A percentile compares a stretch with the other conserved stretches of the same genome.
phyloP scores from a whole-genome alignment of 1,140 invertebrate genomes.

The Rhopalosiphum maidis region DNA sequence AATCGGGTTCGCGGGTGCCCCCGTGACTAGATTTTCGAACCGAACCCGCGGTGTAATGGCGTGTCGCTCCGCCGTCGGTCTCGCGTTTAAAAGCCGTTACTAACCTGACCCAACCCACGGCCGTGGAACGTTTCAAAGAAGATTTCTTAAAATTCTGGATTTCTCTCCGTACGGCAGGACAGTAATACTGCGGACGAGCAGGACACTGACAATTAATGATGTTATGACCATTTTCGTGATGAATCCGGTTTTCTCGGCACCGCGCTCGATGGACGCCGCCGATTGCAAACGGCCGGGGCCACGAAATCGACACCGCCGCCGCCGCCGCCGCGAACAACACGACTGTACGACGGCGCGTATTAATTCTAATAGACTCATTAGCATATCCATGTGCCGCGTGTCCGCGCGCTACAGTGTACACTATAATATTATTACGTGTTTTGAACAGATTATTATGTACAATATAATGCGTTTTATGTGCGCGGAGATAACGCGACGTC shows the following conservation, averaged over 20 bases:
- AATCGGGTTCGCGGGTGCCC: background rate
- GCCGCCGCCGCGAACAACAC: background rate
- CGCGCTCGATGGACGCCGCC: background rate
- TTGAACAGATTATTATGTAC: background rate
- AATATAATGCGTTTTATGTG: background rate
- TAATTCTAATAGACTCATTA: slow-evolving; percentile 44
- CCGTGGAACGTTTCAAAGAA: background rate
- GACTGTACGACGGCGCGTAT: background rate
- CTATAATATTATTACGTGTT: background rate
- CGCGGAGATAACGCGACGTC: background rate
- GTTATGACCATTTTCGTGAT: background rate
- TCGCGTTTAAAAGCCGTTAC: no score
- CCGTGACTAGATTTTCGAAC: background rate
- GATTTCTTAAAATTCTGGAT: background rate
- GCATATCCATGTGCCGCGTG: background rate
- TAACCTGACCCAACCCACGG: no score
- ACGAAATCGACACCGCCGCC: background rate
- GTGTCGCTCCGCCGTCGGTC: no score
- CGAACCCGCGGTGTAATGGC: background rate
- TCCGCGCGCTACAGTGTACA: background rate
- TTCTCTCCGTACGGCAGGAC: background rate
- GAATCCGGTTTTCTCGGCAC: background rate
- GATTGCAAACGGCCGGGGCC: background rate
- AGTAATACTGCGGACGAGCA: no score
- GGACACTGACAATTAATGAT: background rate